These are phyloP conservation scores for Ornithoptera priamus DNA, from an alignment of 2,888 invertebrate genomes.

Conservation along the genomic window DNA sequence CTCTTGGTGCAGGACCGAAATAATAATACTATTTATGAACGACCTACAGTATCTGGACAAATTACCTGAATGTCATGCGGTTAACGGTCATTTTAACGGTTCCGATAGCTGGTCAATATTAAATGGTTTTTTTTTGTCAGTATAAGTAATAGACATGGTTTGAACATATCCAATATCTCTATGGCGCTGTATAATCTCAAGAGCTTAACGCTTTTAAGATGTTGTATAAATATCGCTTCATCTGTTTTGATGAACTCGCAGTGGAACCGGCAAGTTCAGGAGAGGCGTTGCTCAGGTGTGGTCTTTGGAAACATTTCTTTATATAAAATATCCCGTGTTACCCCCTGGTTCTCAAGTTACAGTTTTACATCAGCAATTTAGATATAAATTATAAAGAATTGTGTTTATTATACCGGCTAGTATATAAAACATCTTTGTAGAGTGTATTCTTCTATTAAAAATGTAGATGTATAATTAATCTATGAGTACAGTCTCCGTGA, in stretches of 20 bases:
- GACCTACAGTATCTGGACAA: constrained; percentile 43
- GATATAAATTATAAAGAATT: background rate
- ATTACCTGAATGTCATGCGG: constrained; percentile 41
- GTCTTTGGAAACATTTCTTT: no score
- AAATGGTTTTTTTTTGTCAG: background rate
- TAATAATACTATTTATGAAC: constrained; percentile 55
- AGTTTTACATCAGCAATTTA: no score
- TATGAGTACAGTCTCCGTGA: no score
- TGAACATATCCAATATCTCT: background rate
- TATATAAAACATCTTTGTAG: no score
- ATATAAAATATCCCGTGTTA: background rate
- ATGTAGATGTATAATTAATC: no score
- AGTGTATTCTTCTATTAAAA: no score
- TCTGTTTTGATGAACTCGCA: no score
- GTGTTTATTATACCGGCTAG: no score
- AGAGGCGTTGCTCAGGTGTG: no score
- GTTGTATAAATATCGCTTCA: background rate
- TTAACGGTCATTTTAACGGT: constrained; percentile 46
- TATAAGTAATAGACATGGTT: background rate
- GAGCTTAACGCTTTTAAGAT: background rate
- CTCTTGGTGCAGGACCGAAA: constrained; percentile 64
- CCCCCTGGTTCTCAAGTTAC: background rate
- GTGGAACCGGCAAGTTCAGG: no score
- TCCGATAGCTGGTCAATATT: constrained; percentile 23
- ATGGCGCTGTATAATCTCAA: background rate